phyloP scores from a whole-genome alignment of 2,888 invertebrate genomes.

The Plagodis dolabraria region DNA sequence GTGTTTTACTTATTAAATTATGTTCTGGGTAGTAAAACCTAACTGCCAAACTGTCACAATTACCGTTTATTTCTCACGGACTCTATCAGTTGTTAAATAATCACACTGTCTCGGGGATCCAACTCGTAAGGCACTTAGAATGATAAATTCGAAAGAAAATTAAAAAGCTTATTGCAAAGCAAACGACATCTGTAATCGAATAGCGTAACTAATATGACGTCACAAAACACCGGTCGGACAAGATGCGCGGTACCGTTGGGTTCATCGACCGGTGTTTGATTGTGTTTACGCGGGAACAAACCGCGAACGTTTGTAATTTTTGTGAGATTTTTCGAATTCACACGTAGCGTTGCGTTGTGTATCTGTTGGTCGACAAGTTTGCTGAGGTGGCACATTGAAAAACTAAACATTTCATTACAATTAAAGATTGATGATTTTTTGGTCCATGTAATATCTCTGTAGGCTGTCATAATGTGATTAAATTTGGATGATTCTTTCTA shows the following conservation, averaged over 20 bases:
- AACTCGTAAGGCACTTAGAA: too few species aligned
- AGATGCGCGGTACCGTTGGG: constrained; percentile 80
- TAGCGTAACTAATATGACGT: constrained; percentile 69
- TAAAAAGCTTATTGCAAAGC: background rate
- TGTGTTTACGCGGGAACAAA: constrained; percentile 77
- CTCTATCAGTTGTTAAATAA: too few species aligned
- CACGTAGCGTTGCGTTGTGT: constrained; percentile 37
- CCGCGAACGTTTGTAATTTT: constrained; percentile 51
- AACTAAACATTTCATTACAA: constrained; percentile 4
- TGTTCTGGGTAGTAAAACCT: too few species aligned
- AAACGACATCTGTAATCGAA: constrained; percentile 54
- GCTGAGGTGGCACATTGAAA: constrained; percentile 33
- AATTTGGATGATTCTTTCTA: too few species aligned
- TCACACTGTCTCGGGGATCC: too few species aligned
- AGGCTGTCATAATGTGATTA: too few species aligned
- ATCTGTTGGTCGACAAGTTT: constrained; percentile 34
- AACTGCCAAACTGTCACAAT: background rate
- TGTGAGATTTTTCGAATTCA: constrained; percentile 54
- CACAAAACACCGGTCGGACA: constrained; percentile 66
- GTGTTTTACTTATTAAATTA: too few species aligned
- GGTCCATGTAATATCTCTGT: too few species aligned
- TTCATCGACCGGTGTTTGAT: constrained; percentile 64
- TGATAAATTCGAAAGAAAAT: background rate
- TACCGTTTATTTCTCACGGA: too few species aligned
- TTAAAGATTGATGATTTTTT: too few species aligned